Conservation (phyloP, 2,113 vertebrate species). For the Deroptyus accipitrinus region DNA sequence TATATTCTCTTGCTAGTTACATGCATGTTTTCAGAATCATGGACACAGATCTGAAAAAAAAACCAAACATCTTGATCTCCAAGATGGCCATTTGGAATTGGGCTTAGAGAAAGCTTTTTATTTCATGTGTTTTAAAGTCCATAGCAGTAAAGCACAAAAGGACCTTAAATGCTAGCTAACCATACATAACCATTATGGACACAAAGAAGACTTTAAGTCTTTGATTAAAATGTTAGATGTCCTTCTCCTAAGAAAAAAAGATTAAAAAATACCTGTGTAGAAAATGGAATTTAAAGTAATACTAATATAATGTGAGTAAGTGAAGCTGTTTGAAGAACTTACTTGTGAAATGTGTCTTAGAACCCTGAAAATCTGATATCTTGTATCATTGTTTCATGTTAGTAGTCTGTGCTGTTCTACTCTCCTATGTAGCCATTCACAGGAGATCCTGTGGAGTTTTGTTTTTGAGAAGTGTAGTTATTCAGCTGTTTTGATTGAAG, state of each 20-base stretch:
- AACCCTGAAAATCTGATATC: not conserved
- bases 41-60: not conserved
- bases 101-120: not conserved
- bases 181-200: not conserved
- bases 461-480: not conserved
- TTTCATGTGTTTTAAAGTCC: not conserved
- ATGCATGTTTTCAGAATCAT: not conserved
- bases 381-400: not conserved
- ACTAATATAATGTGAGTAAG: not conserved
- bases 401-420: not conserved
- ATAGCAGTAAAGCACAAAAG: not conserved
- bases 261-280: not conserved
- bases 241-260: not conserved
- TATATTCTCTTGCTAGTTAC: not conserved
- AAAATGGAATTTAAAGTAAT: not conserved
- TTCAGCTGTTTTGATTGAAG: not conserved
- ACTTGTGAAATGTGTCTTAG: not conserved
- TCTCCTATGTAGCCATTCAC: accelerated
- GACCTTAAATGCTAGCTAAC: not conserved
- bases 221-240: not conserved
- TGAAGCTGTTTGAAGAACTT: not conserved
- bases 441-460: not conserved
- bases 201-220: not conserved
- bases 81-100: not conserved
- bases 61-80: not conserved